Base-by-base conservation (phyloP, 1,140 invertebrate species). In the Macrocentrus cingulum region DNA sequence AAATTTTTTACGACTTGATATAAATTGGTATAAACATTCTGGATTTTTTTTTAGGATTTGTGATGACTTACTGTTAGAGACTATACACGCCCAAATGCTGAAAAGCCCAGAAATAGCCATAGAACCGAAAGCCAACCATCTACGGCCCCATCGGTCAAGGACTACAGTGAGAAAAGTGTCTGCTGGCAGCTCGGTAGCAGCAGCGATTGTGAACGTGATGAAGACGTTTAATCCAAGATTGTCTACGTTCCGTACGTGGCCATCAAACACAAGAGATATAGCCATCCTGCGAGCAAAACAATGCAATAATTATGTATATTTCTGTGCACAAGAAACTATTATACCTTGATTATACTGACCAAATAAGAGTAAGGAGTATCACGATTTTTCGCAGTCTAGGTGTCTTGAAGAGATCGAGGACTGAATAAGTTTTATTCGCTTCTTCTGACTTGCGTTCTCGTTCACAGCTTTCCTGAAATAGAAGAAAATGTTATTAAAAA, bases 261-360 rank as follows among this genome's bases (percentile, higher is more conserved):
- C 91, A 65, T 94, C 91, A 67, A 94, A 94, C 0, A 92, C 87
- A 69, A 95, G 68, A 1, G 90, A 92, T 51, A 94, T 89, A 8
- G 86, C 83, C 88, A 94, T 92, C 85, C 85, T 86, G 60, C 9
- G 57, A 55, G 45, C 32, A 34, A 8, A 20, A 39, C 8, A 39
- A 13, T n/a, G 36, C 7, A 18, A 19, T 19, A 29, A 8, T 11
- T 29, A 11, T 9, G 13, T 15, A 15, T 7, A 32, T 34, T 7
- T n/a, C n/a, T n/a, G n/a, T n/a, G n/a, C n/a, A n/a, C n/a, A n/a
- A n/a, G 36, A 39, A 39, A 5, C 36, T n/a, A n/a, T n/a, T 39
- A n/a, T 20, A 18, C 16, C 22, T 19, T 0, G 19, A 42, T 1
- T 46, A 51, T 25, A 64, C 69, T 61, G 69, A 84, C 91, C 91